Conservation (phyloP, 2,113 vertebrate species). For the Callaeas wilsoni region DNA sequence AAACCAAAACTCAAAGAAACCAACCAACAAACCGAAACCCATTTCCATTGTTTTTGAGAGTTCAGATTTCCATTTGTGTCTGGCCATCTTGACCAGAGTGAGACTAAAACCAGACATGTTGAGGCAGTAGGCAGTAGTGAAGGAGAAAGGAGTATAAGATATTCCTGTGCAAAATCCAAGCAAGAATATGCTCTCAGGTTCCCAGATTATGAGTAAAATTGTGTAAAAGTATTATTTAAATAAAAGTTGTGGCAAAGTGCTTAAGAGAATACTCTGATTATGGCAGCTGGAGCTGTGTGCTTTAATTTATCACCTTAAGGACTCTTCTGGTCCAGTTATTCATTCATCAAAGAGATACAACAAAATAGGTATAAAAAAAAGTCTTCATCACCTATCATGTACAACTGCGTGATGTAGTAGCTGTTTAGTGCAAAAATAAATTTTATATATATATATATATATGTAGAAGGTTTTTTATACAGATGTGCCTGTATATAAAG, state of each 20-base stretch:
- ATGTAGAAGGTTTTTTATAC: not conserved
- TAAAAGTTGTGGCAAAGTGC: not conserved
- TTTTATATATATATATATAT: not conserved
- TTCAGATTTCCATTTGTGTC: not conserved
- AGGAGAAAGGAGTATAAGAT: not conserved
- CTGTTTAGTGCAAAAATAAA: not conserved
- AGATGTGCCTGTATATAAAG: not conserved
- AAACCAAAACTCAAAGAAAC: not conserved
- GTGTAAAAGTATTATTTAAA: not conserved
- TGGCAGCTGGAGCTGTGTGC: not conserved
- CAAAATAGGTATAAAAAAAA: not conserved
- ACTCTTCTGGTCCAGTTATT: not conserved
- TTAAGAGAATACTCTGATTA: not conserved
- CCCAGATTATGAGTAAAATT: not conserved
- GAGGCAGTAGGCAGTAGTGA: not conserved
- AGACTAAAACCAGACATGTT: not conserved
- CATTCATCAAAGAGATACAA: not conserved
- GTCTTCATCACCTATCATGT: not conserved
- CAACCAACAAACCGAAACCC: rapidly evolving
- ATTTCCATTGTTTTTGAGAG: not conserved
- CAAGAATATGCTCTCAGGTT: too few species aligned
- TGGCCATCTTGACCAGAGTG: not conserved
- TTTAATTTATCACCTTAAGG: not conserved
- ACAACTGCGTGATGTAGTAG: not conserved
- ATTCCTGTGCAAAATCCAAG: not conserved